Evolutionary conservation across 1,140 invertebrate genomes (phyloP).

Genomic region (Drosophila pallidifrons): DNA sequence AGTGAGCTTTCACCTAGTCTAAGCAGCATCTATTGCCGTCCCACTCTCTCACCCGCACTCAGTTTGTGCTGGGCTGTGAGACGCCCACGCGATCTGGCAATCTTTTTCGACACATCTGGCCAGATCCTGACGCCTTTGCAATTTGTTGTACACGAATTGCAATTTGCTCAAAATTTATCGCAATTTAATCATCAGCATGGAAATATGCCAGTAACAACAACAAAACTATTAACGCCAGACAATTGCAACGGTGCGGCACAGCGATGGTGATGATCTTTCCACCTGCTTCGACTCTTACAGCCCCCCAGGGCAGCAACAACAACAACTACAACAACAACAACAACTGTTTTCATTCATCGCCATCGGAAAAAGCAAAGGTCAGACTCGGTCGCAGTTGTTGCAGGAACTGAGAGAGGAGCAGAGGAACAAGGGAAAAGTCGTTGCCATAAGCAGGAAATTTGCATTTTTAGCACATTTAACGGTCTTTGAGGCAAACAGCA

Average conservation of each 20-base stretch:
- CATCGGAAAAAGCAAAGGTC: constrained; percentile 56
- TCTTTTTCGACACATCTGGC: constrained; percentile 34
- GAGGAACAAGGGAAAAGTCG: background rate
- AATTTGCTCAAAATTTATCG: constrained; percentile 82
- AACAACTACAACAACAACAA: constrained; percentile 7
- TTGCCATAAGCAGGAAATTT: constrained; percentile 65
- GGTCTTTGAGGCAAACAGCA: constrained; percentile 41
- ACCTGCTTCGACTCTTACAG: constrained; percentile 60
- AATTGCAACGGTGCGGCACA: constrained; percentile 50
- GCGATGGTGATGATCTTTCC: constrained; percentile 59
- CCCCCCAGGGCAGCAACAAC: constrained; percentile 14
- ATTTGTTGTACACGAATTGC: constrained; percentile 81
- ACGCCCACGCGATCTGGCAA: constrained; percentile 61
- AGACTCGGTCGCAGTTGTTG: constrained; percentile 14
- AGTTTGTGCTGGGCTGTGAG: background rate
- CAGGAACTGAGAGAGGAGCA: constrained; percentile 34
- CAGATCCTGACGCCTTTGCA: constrained; percentile 65
- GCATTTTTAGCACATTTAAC: constrained; percentile 80
- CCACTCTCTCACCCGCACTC: background rate
- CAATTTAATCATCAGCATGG: constrained; percentile 80
- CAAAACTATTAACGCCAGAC: constrained; percentile 77
- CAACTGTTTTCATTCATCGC: constrained; percentile 68
- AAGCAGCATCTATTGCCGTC: background rate
- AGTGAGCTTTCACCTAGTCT: constrained; percentile 62
- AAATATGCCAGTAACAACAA: constrained; percentile 61